Percentiles rank a stretch among this genome's conserved stretches.
Conservation (phyloP, 2,797 vertebrate genomes). For the Acomys russatus region DNA sequence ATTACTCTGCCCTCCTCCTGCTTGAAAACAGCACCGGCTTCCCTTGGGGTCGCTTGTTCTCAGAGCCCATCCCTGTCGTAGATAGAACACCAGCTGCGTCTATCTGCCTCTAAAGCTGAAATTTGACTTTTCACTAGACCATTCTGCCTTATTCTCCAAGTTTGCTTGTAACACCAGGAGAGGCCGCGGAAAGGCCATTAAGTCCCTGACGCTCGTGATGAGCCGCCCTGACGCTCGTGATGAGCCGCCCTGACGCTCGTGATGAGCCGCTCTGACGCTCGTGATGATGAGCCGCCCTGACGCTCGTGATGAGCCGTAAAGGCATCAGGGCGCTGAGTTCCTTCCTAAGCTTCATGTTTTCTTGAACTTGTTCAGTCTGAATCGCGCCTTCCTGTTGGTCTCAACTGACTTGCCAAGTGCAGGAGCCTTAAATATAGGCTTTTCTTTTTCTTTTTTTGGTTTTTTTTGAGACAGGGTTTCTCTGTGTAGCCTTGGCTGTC, state of each 20-base stretch:
- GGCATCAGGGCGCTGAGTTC: not conserved
- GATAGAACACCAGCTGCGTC: not conserved
- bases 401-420: not conserved
- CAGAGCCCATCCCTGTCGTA: not conserved
- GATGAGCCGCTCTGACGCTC: not conserved
- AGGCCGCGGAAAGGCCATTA: not conserved
- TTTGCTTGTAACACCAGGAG: not conserved
- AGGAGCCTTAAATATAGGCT: not conserved
- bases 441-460: too few relatives aligned
- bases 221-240: not conserved
- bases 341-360: not conserved
- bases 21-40: not conserved
- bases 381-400: not conserved
- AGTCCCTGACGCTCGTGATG: not conserved
- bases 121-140: slow-evolving; percentile 8
- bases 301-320: not conserved
- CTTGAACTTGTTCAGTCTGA: not conserved
- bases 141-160: slow-evolving; percentile 25
- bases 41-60: not conserved
- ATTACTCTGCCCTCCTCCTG: fast-evolving
- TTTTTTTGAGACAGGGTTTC: too few relatives aligned
- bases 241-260: not conserved
- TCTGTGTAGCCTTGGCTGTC: too few relatives aligned
- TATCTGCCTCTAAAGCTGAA: slow-evolving; percentile 43
- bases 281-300: too few relatives aligned